These are phyloP conservation scores for Solenopsis fugax DNA, from an alignment of 1,140 invertebrate genomes.

Conservation along the genomic window DNA sequence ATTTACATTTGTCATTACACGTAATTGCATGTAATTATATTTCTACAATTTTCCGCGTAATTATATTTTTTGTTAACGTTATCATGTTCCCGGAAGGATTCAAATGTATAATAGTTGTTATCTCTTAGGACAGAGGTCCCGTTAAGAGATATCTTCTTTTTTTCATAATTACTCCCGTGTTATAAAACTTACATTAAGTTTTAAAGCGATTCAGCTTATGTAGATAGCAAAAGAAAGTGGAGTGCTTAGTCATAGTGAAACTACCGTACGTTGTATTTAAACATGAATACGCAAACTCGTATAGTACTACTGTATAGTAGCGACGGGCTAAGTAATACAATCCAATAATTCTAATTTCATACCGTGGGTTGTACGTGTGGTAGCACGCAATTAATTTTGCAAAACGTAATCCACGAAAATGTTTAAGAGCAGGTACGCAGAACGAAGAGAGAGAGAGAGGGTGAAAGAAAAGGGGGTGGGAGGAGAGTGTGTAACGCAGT, in stretches of 20 bases:
- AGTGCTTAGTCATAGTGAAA: not conserved
- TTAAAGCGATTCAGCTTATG: slow-evolving; percentile 14
- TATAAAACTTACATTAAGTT: not conserved
- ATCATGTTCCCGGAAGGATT: not conserved
- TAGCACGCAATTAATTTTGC: slow-evolving; percentile 33
- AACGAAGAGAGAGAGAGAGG: not conserved
- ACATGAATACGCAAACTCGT: slow-evolving; percentile 6
- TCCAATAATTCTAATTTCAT: slow-evolving; percentile 49
- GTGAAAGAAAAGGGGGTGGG: not conserved
- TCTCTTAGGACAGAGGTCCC: too few species aligned
- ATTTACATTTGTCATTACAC: not conserved
- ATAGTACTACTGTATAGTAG: not conserved
- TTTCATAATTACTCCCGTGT: not conserved
- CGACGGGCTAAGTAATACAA: slow-evolving; percentile 16
- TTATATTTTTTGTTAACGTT: slow-evolving; percentile 15
- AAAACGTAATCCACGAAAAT: slow-evolving; percentile 39
- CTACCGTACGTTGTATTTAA: slow-evolving; percentile 16
- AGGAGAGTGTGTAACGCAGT: not conserved
- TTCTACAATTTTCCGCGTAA: not conserved
- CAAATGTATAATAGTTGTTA: not conserved
- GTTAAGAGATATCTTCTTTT: not conserved
- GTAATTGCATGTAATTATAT: not conserved
- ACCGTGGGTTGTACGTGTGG: not conserved
- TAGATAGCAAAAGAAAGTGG: not conserved
- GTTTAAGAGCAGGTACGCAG: slow-evolving; percentile 10